Conservation (phyloP, 2,888 invertebrate species). For the Volucella zonaria region DNA sequence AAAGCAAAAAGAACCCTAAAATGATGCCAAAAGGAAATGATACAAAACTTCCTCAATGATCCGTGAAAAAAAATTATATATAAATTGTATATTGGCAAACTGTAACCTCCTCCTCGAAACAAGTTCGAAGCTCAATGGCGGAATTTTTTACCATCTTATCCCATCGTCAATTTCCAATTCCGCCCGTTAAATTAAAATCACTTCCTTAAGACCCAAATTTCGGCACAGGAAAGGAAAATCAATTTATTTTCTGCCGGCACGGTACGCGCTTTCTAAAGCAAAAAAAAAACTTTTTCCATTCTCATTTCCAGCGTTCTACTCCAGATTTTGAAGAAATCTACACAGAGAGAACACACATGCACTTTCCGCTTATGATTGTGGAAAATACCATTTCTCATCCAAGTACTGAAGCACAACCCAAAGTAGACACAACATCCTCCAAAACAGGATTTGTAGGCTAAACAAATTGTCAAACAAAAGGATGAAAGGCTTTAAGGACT, state of each 20-base stretch:
- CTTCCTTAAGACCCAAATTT: slow-evolving; percentile 34
- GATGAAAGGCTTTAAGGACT: slow-evolving; percentile 58
- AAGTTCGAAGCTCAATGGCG: background rate
- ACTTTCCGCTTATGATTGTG: slow-evolving; percentile 37
- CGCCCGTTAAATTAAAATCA: slow-evolving; percentile 23
- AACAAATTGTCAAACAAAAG: slow-evolving; percentile 68
- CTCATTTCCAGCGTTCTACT: background rate
- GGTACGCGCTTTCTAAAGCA: background rate
- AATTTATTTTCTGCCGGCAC: slow-evolving; percentile 34
- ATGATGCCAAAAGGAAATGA: slow-evolving; percentile 1
- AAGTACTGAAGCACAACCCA: slow-evolving; percentile 11
- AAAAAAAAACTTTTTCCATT: slow-evolving; percentile 16
- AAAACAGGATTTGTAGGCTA: slow-evolving; percentile 66
- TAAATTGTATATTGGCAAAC: no score
- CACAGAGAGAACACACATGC: background rate
- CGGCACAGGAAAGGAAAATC: slow-evolving; percentile 34
- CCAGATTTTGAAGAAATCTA: background rate
- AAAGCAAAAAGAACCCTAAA: background rate
- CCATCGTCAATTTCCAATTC: slow-evolving; percentile 1
- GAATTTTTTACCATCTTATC: slow-evolving; percentile 8
- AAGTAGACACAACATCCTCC: slow-evolving; percentile 42
- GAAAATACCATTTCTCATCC: slow-evolving; percentile 32
- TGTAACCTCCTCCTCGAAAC: slow-evolving; percentile 3
- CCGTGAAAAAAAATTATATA: slow-evolving; percentile 1
- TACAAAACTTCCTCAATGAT: slow-evolving; percentile 7